Conservation (phyloP, 2,797 vertebrate species). For the Lophotriccus pileatus region DNA sequence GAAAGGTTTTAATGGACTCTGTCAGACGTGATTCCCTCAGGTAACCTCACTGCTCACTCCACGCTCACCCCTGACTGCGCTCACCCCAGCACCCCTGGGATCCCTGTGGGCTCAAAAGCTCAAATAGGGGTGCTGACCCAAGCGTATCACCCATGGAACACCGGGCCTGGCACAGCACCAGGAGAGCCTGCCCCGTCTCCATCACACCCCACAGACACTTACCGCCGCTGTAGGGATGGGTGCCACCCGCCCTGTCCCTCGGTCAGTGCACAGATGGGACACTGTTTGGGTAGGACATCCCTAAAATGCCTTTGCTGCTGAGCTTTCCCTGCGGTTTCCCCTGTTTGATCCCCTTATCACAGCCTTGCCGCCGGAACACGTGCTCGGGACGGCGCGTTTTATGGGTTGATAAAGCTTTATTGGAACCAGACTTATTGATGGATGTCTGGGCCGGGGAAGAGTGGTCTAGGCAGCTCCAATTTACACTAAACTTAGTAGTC, state of each 20-base stretch:
- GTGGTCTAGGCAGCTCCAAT: fast-evolving
- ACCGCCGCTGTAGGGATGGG: fast-evolving
- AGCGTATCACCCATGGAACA: not conserved
- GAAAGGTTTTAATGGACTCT: not conserved
- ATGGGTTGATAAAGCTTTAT: conserved; percentile 44
- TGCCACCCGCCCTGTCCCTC: fast-evolving
- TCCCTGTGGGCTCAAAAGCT: not conserved
- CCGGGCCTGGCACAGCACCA: fast-evolving
- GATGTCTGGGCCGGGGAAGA: fast-evolving
- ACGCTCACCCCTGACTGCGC: fast-evolving
- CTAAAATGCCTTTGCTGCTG: not conserved
- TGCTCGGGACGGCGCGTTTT: not conserved
- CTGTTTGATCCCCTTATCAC: conserved; percentile 24
- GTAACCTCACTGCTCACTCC: not conserved
- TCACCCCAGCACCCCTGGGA: fast-evolving
- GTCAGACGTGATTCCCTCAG: not conserved
- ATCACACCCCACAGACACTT: not conserved
- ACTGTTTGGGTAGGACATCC: not conserved
- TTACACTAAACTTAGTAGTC: not conserved
- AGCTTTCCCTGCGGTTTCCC: conserved; percentile 17
- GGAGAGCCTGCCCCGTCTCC: not conserved
- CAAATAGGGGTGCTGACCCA: not conserved
- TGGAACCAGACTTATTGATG: not conserved
- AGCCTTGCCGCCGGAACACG: not conserved
- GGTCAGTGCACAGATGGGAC: not conserved